Evolutionary conservation across 2,888 invertebrate genomes (phyloP), one percentile per base, ranked within the genome.

Genomic region (Tetropium fuscum): DNA sequence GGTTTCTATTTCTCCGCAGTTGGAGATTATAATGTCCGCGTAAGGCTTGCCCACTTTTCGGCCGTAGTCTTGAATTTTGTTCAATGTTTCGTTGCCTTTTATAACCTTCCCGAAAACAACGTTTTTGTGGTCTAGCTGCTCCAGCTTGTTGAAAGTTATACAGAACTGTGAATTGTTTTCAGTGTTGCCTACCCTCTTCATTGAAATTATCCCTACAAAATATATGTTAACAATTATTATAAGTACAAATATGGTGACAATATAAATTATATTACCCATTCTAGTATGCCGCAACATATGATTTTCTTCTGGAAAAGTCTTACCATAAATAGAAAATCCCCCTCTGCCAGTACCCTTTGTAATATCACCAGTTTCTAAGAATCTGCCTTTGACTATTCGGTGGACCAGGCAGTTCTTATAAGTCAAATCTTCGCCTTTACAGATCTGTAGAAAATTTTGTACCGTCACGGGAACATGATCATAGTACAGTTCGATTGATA

Each of bases 281-380:
- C 79, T 82, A 2, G 77, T 77, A 65, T 85, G 85, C 48, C 74
- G 77, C 19, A 85, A 71, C 55, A 74, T 64, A 55, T 81, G 83
- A 71, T 81, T 83, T 74, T 85, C 85, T 64, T 83, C 82, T 0
- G 30, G 56, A 64, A 85, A 83, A 3, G 70, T 74, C 10, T 80
- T 74, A 0, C 84, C 84, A 65, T 84, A 85, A 61, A 86, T 83
- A 0, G 84, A 84, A 22, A 67, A 75, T 19, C 84, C 84, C 1
- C 85, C 85, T 40, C 78, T 80, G 10, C 86, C 85, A 66, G 82
- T 83, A 30, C 82, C 80, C 58, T 81, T 80, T 0, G 82, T 84
- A 30, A 86, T 82, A 66, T 86, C 86, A 2, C 86, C 86, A n/a
- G 83, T 83, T 76, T 84, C 85, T 61, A 85, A 81, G 78, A 81